phyloP scores from a whole-genome alignment of 2,888 invertebrate genomes.

The Diarsia mendica region DNA sequence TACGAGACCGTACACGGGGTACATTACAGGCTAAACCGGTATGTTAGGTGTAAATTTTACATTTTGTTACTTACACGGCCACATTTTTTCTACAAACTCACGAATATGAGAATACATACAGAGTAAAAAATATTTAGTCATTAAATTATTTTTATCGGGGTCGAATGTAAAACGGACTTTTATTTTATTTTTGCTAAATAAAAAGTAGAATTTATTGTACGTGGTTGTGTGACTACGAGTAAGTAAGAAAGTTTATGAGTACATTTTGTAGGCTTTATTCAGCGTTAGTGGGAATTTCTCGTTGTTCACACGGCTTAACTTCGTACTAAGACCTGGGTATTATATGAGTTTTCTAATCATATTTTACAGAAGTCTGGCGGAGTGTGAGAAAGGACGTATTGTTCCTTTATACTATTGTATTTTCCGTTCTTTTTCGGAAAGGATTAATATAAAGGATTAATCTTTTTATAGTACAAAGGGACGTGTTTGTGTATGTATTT shows the following conservation, averaged over 20 bases:
- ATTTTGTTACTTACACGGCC: constrained; percentile 67
- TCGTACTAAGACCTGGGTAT: constrained; percentile 47
- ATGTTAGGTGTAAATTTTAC: constrained; percentile 68
- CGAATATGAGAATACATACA: constrained; percentile 63
- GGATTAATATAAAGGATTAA: not conserved
- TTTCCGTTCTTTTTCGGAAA: not conserved
- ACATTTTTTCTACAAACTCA: constrained; percentile 61
- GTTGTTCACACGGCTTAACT: constrained; percentile 55
- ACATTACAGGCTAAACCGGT: constrained; percentile 52
- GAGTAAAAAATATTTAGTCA: constrained; percentile 57
- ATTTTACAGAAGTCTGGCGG: constrained; percentile 31
- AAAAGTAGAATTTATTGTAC: constrained; percentile 55
- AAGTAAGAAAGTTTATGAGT: constrained; percentile 64
- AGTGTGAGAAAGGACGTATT: constrained; percentile 5
- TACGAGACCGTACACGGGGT: constrained; percentile 53
- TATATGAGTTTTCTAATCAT: constrained; percentile 54
- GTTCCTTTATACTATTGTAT: not conserved
- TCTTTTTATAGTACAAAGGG: not conserved
- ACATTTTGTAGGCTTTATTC: constrained; percentile 57
- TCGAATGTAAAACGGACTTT: constrained; percentile 53
- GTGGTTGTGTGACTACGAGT: constrained; percentile 44
- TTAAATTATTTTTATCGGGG: constrained; percentile 59
- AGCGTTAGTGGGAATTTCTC: constrained; percentile 51
- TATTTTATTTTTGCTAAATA: constrained; percentile 50
- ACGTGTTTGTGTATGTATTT: constrained; percentile 7